Percentiles rank a stretch among this genome's conserved stretches.
Conservation (phyloP, 1,140 invertebrate genomes). For the Drosophila sp. region DNA sequence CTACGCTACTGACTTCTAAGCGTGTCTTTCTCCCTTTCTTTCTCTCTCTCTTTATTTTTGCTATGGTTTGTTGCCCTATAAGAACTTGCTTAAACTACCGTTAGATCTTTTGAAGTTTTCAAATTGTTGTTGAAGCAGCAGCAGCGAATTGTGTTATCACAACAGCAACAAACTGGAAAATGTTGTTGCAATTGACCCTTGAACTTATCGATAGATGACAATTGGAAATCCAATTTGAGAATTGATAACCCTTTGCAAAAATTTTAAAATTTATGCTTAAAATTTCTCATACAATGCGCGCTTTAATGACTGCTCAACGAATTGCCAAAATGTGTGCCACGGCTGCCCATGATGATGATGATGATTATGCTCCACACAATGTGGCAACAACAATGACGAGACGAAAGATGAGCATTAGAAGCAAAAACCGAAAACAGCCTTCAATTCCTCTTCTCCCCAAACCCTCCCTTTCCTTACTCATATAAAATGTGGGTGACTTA, state of each 20-base stretch:
- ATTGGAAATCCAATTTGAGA: conserved; percentile 23
- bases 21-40: conserved; percentile 27
- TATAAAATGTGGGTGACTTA: conserved; percentile 69
- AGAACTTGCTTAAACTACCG: conserved; percentile 75
- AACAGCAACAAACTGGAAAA: conserved; percentile 6
- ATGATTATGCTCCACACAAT: conserved; percentile 25
- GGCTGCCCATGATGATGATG: conserved; percentile 14
- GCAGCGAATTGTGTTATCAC: conserved; percentile 13
- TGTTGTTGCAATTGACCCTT: conserved; percentile 35
- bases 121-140: conserved; percentile 47
- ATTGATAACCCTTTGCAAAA: conserved; percentile 19
- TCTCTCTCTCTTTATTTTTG: neutral
- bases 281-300: conserved; percentile 31
- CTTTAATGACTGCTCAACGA: conserved; percentile 26
- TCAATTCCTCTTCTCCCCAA: conserved; percentile 6
- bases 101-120: conserved; percentile 61
- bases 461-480: neutral
- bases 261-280: conserved; percentile 28
- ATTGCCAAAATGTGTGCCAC: conserved; percentile 44
- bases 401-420: conserved; percentile 52
- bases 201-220: conserved; percentile 38
- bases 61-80: conserved; percentile 45
- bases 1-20: neutral
- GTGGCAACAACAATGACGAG: conserved; percentile 41
- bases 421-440: conserved; percentile 34